phyloP scores from a whole-genome alignment of 2,797 vertebrate species.

The Coregonus ussuriensis region DNA sequence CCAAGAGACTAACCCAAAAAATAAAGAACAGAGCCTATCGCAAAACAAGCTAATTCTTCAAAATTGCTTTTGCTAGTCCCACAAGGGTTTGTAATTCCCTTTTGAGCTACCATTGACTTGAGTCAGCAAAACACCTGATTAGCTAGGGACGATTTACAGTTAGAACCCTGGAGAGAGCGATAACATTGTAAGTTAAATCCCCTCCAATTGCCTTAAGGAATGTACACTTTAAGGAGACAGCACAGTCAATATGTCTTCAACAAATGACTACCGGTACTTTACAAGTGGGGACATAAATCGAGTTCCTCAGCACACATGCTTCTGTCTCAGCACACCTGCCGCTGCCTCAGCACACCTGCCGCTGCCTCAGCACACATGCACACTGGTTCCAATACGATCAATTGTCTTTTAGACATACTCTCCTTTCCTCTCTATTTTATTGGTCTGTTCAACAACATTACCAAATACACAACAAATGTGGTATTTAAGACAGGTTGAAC shows the following conservation, averaged over 20 bases:
- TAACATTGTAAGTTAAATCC: slow-evolving; percentile 8
- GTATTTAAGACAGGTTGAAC: slow-evolving; percentile 8
- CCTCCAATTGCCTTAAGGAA: slow-evolving; percentile 2
- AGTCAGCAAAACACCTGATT: slow-evolving; percentile 22
- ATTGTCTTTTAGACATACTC: neutral
- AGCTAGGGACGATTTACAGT: neutral
- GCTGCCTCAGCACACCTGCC: neutral
- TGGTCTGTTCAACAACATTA: neutral
- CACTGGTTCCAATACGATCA: neutral
- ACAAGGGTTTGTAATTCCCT: neutral
- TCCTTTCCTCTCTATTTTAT: neutral
- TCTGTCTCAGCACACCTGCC: neutral
- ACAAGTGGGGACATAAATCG: neutral
- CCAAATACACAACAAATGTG: slow-evolving; percentile 2
- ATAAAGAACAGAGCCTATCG: neutral
- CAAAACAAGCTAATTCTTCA: neutral
- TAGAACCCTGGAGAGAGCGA: neutral
- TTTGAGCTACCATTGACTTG: neutral
- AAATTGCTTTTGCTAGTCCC: slow-evolving; percentile 1
- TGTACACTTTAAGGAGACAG: slow-evolving; percentile 4
- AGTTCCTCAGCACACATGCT: neutral
- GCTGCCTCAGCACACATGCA: neutral
- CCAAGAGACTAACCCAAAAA: neutral
- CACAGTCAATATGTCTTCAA: neutral
- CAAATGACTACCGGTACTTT: neutral